These are phyloP conservation scores for Macaria notata DNA, from an alignment of 2,888 invertebrate species.

Conservation along the genomic window DNA sequence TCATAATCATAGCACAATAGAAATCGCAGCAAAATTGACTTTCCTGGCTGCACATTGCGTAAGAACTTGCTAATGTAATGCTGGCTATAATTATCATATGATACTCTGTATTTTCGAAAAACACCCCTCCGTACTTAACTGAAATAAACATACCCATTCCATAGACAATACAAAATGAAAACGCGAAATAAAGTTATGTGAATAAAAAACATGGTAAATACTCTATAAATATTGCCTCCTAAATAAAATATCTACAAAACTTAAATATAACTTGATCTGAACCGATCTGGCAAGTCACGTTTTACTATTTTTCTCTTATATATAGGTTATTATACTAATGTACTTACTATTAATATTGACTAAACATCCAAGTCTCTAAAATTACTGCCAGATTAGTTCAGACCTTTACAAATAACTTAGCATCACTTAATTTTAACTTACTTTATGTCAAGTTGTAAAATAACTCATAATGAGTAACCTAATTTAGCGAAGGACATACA, in stretches of 20 bases:
- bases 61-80: too few relatives aligned
- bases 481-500: background rate
- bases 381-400: too few relatives aligned
- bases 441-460: background rate
- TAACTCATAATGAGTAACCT: background rate
- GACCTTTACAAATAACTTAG: slow-evolving; percentile 1
- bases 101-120: too few relatives aligned
- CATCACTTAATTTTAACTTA: slow-evolving; percentile 1
- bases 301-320: too few relatives aligned
- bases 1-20: too few relatives aligned
- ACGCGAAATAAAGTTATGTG: slow-evolving; percentile 47
- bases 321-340: too few relatives aligned
- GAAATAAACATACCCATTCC: slow-evolving; percentile 26
- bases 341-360: too few relatives aligned
- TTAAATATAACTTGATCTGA: slow-evolving; percentile 13
- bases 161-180: slow-evolving; percentile 51
- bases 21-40: too few relatives aligned
- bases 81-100: too few relatives aligned
- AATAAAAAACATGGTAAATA: slow-evolving; percentile 29
- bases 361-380: too few relatives aligned
- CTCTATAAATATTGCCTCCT: slow-evolving; percentile 32
- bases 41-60: too few relatives aligned
- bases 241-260: slow-evolving; percentile 28
- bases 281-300: background rate
- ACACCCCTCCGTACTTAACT: background rate